Base-by-base conservation (phyloP, 2,113 vertebrate genomes). In the Oplegnathus fasciatus region DNA sequence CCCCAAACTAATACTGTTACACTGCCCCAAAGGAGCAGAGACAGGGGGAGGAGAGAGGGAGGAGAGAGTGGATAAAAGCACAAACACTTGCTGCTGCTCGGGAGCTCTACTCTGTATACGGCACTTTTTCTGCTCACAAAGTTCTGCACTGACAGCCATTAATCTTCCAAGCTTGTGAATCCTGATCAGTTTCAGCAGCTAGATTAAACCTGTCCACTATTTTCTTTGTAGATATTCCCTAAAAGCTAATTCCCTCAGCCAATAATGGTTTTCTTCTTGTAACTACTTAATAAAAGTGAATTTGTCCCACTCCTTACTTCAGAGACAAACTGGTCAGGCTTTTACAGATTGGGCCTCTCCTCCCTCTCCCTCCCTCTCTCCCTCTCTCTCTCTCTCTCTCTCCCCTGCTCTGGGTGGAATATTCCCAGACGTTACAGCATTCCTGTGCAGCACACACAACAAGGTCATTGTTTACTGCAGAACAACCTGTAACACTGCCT, bases 391-490 rank as follows among this genome's bases (percentile, higher is more conserved):
- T 6, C 30, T 5, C 54, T 42, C 65, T 50, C 32, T 24, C 48
- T 48, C 82, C 73, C 54, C 75, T 46, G 68, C 86, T 89, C 87
- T 87, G 89, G 91, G 89, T 92, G 93, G 94, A 95, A 94, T 94
- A 95, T 93, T 95, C 94, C 94, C 95, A 96, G 94, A 94, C 93
- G 89, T 93, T 93, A 93, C 92, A 94, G 92, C 96, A 96, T 96
- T 96, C 96, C 96, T 94, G 91, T 90, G 94, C 94, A 93, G 92
- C 93, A 90, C 91, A 91, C 94, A 96, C 96, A 96, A 96, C 95
- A 95, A 95, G 95, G 94, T 96, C 95, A 96, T 96, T 96, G 96
- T 96, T 96, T 95, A 95, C 93, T 89, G 93, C 92, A 82, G 93
- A 94, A 95, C 93, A 96, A 96, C 96, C 96, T 96, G 95, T 95